Base-by-base conservation (phyloP, 2,888 invertebrate genomes). In the Diadegma fenestrale region DNA sequence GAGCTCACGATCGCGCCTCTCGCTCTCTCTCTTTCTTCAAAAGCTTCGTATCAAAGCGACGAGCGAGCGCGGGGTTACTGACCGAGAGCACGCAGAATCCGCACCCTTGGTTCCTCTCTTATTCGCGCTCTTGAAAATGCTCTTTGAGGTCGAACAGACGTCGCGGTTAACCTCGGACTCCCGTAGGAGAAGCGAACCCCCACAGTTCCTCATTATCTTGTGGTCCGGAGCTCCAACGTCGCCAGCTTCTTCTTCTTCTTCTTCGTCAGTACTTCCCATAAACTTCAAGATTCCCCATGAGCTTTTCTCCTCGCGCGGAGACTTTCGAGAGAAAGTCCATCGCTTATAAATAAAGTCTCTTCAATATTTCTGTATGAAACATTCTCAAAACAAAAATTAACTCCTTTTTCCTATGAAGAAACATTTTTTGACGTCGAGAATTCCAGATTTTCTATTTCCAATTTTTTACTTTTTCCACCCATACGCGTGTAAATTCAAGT, bases 161-260 rank as follows among this genome's bases (percentile, higher is more conserved):
- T 85, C 77, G 82, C 76, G 85, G 85, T 73, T 82, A 85, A 85
- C 85, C 85, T 85, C 80, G 82, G 82, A 85, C 80, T 85, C 76
- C 82, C 43, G 76, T 72, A 72, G 77, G 73, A 82, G 66, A 76
- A 61, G 43, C 66, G 73, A 68, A 51, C 79, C 51, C 73, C 64
- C 77, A 64, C 77, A 71, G 82, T 82, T 82, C 80, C 82, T 85
- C 79, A 85, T 85, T 80, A 85, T 82, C 82, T 77, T 85, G 82
- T 63, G 85, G 85, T 82, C 54, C 68, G 80, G 51, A 66, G 72
- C 54, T 63, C 66, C 68, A 66, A 45, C 79, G 80, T 82, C 61
- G 79, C 72, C 80, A 80, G 76, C 80, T 80, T 75, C 68, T 48
- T 48, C 33, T 30, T 30, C 4, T 48, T 48, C 33, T 30, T 30